These are phyloP conservation scores for Catamblyrhynchus diadema DNA, from an alignment of 2,797 vertebrate genomes.

Conservation along the genomic window DNA sequence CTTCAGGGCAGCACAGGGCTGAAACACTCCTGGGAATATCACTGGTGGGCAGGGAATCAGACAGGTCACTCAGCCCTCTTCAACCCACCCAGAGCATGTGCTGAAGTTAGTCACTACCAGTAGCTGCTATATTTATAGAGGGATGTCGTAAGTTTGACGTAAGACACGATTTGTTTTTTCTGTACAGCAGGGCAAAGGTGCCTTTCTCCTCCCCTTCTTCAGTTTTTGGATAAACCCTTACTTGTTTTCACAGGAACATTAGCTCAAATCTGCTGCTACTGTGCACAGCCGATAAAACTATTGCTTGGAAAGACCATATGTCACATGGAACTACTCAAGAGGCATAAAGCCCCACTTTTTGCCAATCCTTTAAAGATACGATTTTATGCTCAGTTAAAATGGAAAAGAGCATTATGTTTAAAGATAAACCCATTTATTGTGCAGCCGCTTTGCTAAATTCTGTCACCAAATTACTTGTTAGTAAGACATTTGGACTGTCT, in stretches of 20 bases:
- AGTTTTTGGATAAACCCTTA: conserved; percentile 70
- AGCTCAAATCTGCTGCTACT: conserved; percentile 72
- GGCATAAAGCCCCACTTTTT: conserved; percentile 42
- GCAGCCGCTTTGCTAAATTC: conserved; percentile 58
- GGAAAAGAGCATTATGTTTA: conserved; percentile 74
- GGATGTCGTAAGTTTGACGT: conserved; percentile 22
- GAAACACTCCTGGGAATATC: background rate
- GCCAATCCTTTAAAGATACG: conserved; percentile 67
- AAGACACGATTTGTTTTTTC: conserved; percentile 28
- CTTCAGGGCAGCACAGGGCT: background rate
- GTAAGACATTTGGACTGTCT: conserved; percentile 44
- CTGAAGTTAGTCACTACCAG: background rate
- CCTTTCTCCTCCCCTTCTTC: conserved; percentile 49
- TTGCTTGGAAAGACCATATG: conserved; percentile 74
- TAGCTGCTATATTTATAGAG: conserved; percentile 1
- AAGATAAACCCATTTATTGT: conserved; percentile 68
- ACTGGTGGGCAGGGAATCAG: background rate
- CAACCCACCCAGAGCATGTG: background rate
- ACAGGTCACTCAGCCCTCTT: background rate
- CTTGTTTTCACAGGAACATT: conserved; percentile 75
- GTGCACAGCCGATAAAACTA: conserved; percentile 65
- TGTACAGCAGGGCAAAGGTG: conserved; percentile 46
- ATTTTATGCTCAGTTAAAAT: conserved; percentile 77
- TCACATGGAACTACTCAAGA: conserved; percentile 71
- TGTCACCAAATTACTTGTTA: conserved; percentile 68